Conservation (phyloP, 2,797 vertebrate species). For the Australoheros facetus region DNA sequence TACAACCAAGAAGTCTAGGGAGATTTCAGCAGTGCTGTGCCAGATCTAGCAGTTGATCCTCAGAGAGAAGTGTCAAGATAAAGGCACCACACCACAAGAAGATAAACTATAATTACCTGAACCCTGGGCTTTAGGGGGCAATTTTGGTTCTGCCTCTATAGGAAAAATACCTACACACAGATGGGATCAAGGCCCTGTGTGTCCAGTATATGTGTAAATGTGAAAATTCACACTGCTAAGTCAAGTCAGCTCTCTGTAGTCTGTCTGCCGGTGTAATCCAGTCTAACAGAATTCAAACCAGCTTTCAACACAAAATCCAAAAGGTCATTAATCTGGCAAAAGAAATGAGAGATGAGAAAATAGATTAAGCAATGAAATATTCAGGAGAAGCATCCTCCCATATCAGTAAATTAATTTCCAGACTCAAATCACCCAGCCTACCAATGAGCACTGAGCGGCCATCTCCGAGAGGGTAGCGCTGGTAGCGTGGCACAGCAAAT, state of each 20-base stretch:
- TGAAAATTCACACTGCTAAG: slow-evolving; percentile 29
- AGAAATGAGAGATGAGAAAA: slow-evolving; percentile 30
- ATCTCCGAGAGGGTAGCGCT: slow-evolving; percentile 93
- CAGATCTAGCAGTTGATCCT: slow-evolving; percentile 46
- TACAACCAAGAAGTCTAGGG: slow-evolving; percentile 36
- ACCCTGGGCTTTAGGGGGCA: slow-evolving; percentile 26
- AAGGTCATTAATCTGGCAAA: slow-evolving; percentile 37
- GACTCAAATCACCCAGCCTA: slow-evolving; percentile 60
- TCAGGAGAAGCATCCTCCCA: slow-evolving; percentile 19
- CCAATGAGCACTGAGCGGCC: slow-evolving; percentile 91
- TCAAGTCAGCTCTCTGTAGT: slow-evolving; percentile 12
- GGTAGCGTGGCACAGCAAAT: slow-evolving; percentile 91
- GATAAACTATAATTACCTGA: slow-evolving; percentile 58
- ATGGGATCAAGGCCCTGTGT: slow-evolving; percentile 19
- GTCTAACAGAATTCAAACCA: slow-evolving; percentile 30
- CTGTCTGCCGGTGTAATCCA: slow-evolving; percentile 1
- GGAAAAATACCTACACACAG: slow-evolving; percentile 24
- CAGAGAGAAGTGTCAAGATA: slow-evolving; percentile 25
- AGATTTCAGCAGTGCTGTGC: slow-evolving; percentile 43
- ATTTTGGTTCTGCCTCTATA: slow-evolving; percentile 25
- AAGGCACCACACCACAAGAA: slow-evolving; percentile 34
- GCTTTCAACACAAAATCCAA: slow-evolving; percentile 45
- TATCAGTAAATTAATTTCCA: slow-evolving; percentile 39
- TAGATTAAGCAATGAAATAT: slow-evolving; percentile 51
- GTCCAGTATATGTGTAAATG: not conserved